These are phyloP conservation scores for Acholoe squamosa DNA, from an alignment of 2,888 invertebrate genomes.

Conservation along the genomic window DNA sequence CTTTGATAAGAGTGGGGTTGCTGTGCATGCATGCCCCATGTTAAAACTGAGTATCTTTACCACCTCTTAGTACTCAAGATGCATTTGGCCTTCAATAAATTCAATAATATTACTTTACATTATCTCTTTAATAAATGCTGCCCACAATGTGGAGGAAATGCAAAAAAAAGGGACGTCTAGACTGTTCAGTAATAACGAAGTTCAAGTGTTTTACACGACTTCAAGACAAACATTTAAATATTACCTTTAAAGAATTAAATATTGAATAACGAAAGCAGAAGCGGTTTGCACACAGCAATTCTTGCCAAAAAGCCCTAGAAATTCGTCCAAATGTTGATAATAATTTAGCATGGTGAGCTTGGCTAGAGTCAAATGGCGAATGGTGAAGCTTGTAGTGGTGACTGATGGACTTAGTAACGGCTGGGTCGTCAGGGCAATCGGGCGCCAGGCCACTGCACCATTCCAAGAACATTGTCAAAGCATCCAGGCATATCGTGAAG, in stretches of 20 bases:
- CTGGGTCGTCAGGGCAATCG: slow-evolving; percentile 31
- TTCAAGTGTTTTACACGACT: slow-evolving; percentile 51
- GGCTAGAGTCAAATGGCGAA: slow-evolving; percentile 41
- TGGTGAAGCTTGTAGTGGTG: slow-evolving; percentile 54
- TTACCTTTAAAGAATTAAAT: slow-evolving; percentile 54
- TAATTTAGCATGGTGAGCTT: slow-evolving; percentile 58
- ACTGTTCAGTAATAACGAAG: slow-evolving; percentile 45
- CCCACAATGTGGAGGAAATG: slow-evolving; percentile 60
- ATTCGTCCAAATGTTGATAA: slow-evolving; percentile 55
- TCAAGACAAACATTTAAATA: slow-evolving; percentile 58
- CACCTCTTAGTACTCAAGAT: slow-evolving; percentile 46
- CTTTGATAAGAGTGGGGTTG: slow-evolving; percentile 35
- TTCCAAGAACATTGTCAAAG: slow-evolving; percentile 49
- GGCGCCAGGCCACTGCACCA: slow-evolving; percentile 29
- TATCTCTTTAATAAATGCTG: slow-evolving; percentile 57
- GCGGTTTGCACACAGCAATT: slow-evolving; percentile 60
- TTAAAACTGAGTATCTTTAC: slow-evolving; percentile 51
- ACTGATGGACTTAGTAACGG: slow-evolving; percentile 34
- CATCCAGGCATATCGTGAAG: slow-evolving; percentile 58
- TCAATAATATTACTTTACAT: slow-evolving; percentile 58
- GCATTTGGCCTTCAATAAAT: slow-evolving; percentile 58
- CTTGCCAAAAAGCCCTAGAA: slow-evolving; percentile 55
- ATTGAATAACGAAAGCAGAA: slow-evolving; percentile 56
- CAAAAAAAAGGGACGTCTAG: slow-evolving; percentile 33
- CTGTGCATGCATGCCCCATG: slow-evolving; percentile 2